A percentile compares a stretch with the other conserved stretches of the same genome.
Evolutionary conservation across 2,888 invertebrate genomes (phyloP).

Genomic region (Ethmia dodecea): DNA sequence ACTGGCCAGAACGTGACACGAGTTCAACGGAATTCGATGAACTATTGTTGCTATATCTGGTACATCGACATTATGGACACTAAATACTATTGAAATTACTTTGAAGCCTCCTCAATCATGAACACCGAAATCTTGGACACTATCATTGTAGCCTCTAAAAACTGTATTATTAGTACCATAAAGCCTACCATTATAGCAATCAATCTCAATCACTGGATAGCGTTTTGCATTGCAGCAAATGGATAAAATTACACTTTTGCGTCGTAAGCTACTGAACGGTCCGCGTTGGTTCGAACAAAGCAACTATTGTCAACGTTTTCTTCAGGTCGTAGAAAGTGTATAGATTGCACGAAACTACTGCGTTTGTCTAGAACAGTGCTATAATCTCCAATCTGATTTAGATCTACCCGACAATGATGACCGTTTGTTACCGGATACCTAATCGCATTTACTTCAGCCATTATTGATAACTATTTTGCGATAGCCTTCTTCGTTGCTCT

Average conservation of each 20-base stretch:
- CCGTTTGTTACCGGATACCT: background rate
- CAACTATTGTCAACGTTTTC: constrained; percentile 12
- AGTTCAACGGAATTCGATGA: constrained; percentile 2
- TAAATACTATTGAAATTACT: too few species aligned
- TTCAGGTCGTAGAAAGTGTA: constrained; percentile 10
- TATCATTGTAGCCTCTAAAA: too few species aligned
- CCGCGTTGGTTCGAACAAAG: constrained; percentile 2
- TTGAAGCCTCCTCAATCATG: too few species aligned
- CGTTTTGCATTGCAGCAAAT: too few species aligned
- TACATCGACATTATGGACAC: constrained; percentile 1
- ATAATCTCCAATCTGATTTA: constrained; percentile 3
- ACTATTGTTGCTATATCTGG: constrained; percentile 8
- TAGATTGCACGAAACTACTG: background rate
- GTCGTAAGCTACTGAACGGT: too few species aligned
- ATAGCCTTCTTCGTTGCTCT: too few species aligned
- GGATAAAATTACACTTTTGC: too few species aligned
- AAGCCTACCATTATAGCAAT: too few species aligned
- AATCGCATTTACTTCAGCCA: background rate
- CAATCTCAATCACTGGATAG: too few species aligned
- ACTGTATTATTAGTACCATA: too few species aligned
- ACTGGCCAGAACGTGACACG: constrained; percentile 6
- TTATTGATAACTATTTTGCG: background rate
- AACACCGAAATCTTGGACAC: too few species aligned
- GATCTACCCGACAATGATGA: constrained; percentile 1
- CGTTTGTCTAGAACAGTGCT: constrained; percentile 5